Evolutionary conservation across 2,113 vertebrate species (phyloP).

Genomic region (Cyanocitta stelleri): DNA sequence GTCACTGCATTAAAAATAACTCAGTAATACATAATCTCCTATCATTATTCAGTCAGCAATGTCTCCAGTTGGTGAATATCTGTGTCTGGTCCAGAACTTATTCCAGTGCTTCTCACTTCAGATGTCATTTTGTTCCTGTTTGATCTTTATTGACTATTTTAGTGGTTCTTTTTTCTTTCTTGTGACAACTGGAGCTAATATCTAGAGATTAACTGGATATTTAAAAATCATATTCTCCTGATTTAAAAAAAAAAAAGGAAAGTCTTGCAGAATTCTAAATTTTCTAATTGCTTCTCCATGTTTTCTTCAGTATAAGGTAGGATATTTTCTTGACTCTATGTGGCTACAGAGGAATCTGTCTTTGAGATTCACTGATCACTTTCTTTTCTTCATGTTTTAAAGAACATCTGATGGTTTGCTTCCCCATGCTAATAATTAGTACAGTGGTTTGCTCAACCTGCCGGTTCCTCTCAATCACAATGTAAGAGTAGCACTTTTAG

Average conservation of each 20-base stretch:
- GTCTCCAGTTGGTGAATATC: not conserved
- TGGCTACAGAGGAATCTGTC: not conserved
- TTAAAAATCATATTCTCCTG: not conserved
- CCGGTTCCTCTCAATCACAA: not conserved
- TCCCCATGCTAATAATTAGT: not conserved
- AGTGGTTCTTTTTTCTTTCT: slow-evolving; percentile 15
- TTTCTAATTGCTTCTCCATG: not conserved
- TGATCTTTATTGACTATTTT: slow-evolving; percentile 20
- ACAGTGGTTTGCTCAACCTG: not conserved
- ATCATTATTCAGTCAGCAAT: not conserved
- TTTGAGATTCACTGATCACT: not conserved
- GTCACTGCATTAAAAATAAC: not conserved
- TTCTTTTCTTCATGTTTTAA: not conserved
- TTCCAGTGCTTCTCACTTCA: not conserved
- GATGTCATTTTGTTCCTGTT: not conserved
- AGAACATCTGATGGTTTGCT: not conserved
- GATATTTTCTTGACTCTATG: not conserved
- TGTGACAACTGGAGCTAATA: slow-evolving; percentile 5
- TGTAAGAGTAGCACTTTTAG: not conserved
- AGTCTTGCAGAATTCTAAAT: not conserved
- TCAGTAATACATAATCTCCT: not conserved
- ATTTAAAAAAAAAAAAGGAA: not conserved
- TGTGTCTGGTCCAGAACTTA: not conserved
- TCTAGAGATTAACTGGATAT: not conserved
- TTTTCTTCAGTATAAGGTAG: not conserved